These are phyloP conservation scores for Quadriops clusia DNA, from an alignment of 2,888 invertebrate species.

Conservation along the genomic window DNA sequence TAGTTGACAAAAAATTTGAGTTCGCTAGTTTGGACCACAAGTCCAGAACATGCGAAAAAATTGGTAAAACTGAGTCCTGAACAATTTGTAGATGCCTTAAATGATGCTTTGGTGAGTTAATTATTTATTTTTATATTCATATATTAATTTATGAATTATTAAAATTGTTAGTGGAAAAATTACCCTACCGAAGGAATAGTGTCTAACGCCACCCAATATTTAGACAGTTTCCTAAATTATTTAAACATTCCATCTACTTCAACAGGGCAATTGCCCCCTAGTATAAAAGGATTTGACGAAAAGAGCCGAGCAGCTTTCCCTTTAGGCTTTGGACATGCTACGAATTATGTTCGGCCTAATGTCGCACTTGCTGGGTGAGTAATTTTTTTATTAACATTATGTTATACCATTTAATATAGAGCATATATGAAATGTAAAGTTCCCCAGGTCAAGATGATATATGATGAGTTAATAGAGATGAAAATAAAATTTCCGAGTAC, in stretches of 20 bases:
- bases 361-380: constrained; percentile 77
- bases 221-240: constrained; percentile 36
- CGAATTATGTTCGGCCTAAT: constrained; percentile 69
- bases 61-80: constrained; percentile 58
- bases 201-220: constrained; percentile 43
- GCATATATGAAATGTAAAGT: no score
- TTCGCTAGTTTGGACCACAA: constrained; percentile 92
- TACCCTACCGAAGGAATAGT: constrained; percentile 44
- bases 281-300: constrained; percentile 44
- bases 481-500: no score
- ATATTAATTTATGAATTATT: constrained; percentile 7
- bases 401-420: not conserved
- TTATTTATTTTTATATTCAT: not conserved
- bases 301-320: constrained; percentile 81
- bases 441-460: no score
- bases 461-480: no score
- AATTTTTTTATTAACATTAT: constrained; percentile 3
- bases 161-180: constrained; percentile 44
- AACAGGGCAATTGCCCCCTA: constrained; percentile 49
- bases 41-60: constrained; percentile 58
- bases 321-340: constrained; percentile 80
- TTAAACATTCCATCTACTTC: constrained; percentile 33
- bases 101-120: constrained; percentile 66
- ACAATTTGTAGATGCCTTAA: constrained; percentile 78
- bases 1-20: constrained; percentile 41